Percentiles rank a stretch among this genome's conserved stretches.
phyloP scores from a whole-genome alignment of 2,888 invertebrate genomes.

The Malthinus flaveolus region DNA sequence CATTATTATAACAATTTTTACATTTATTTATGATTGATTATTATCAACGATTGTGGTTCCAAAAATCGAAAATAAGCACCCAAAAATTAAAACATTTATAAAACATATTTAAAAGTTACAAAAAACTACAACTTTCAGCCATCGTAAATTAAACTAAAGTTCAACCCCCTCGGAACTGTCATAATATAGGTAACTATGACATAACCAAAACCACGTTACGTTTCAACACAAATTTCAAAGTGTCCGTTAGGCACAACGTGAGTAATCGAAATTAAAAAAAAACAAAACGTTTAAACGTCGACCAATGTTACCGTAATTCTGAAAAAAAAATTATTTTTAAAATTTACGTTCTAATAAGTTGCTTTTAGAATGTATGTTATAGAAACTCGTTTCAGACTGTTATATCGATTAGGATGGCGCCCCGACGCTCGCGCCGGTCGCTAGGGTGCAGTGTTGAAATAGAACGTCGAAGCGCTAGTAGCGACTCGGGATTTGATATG shows the following conservation, averaged over 20 bases:
- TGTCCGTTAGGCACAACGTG: not conserved
- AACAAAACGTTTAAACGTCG: not conserved
- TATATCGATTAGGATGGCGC: slow-evolving; percentile 49
- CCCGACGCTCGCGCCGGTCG: slow-evolving; percentile 45
- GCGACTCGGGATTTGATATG: slow-evolving; percentile 29
- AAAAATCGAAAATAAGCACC: not conserved
- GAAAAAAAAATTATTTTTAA: slow-evolving; percentile 19
- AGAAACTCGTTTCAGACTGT: slow-evolving; percentile 50
- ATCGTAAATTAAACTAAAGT: slow-evolving; percentile 29
- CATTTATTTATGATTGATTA: slow-evolving; percentile 7
- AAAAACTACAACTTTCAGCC: slow-evolving; percentile 17
- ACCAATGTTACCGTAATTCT: not conserved
- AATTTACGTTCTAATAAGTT: slow-evolving; percentile 27
- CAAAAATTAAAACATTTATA: not conserved
- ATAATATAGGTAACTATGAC: slow-evolving; percentile 35
- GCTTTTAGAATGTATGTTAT: slow-evolving; percentile 38
- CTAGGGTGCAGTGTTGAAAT: slow-evolving; percentile 42
- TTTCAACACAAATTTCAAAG: slow-evolving; percentile 16
- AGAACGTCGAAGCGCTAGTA: slow-evolving; percentile 37
- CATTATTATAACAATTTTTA: not conserved
- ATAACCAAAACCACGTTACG: slow-evolving; percentile 30
- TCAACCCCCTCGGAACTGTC: slow-evolving; percentile 34
- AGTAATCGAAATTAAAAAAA: not conserved
- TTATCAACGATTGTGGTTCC: not conserved
- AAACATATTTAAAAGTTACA: slow-evolving; percentile 7